Evolutionary conservation across 2,797 vertebrate species (phyloP).

Genomic region (Coregonus suidteri): DNA sequence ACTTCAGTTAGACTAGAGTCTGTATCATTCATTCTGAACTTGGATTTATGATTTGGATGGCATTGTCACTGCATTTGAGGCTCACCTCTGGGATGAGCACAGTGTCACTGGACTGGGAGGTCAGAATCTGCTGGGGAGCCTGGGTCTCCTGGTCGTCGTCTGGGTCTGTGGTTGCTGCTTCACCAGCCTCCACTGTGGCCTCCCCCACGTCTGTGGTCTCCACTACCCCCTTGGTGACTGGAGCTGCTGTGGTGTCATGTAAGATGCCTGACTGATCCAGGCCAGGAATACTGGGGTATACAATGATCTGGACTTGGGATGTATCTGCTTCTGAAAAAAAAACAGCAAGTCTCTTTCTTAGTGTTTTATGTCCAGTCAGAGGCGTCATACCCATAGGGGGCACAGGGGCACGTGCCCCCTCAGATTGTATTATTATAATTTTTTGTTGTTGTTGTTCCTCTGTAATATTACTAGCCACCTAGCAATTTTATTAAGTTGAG

Average conservation of each 20-base stretch:
- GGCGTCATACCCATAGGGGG: no score
- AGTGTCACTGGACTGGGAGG: constrained; percentile 57
- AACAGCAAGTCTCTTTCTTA: not conserved
- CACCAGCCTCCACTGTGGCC: no score
- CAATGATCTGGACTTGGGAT: not conserved
- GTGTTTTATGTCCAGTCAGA: not conserved
- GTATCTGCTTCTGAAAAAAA: constrained; percentile 23
- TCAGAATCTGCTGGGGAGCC: constrained; percentile 18
- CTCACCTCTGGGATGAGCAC: constrained; percentile 51
- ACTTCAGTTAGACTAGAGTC: not conserved
- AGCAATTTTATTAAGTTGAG: no score
- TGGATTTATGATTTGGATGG: not conserved
- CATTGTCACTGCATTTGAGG: not conserved
- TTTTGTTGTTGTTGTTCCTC: no score
- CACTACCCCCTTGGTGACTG: not conserved
- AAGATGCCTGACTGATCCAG: rapidly evolving
- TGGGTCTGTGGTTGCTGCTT: not conserved
- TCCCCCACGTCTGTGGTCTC: not conserved
- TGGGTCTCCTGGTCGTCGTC: constrained; percentile 19
- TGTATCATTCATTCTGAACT: not conserved
- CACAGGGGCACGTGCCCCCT: no score
- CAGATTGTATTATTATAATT: no score
- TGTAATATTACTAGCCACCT: no score
- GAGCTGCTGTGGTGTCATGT: not conserved
- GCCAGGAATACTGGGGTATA: constrained; percentile 8